phyloP scores from a whole-genome alignment of 2,113 vertebrate species.

The Paradoxurus hermaphroditus region DNA sequence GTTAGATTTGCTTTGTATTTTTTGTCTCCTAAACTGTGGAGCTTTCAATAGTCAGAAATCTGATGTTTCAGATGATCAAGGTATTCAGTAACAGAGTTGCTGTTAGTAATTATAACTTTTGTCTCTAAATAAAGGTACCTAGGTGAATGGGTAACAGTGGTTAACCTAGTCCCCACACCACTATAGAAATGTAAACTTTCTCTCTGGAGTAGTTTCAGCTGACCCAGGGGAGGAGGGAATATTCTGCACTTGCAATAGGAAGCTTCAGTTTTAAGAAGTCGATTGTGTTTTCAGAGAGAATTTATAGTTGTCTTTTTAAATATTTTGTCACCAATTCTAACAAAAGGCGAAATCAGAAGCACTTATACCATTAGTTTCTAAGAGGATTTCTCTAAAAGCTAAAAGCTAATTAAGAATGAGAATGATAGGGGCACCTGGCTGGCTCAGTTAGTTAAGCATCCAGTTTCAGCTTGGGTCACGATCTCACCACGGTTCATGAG shows the following conservation, averaged over 20 bases:
- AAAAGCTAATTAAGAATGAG: neutral
- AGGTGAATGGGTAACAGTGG: neutral
- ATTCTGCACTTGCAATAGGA: neutral
- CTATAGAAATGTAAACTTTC: neutral
- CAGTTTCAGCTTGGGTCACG: too few species aligned
- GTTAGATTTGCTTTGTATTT: neutral
- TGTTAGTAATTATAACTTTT: neutral
- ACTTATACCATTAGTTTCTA: neutral
- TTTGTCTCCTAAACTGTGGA: neutral
- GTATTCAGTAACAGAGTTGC: neutral
- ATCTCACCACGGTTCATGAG: too few species aligned
- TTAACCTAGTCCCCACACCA: neutral
- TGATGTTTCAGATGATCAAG: neutral
- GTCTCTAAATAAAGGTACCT: neutral
- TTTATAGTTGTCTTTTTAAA: neutral
- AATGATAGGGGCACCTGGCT: neutral
- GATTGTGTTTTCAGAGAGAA: neutral
- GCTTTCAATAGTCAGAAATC: neutral
- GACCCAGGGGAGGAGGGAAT: neutral
- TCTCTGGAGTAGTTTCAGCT: neutral
- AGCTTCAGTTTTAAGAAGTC: constrained; percentile 15
- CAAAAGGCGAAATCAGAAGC: neutral
- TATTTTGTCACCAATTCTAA: neutral
- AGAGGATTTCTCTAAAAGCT: neutral
- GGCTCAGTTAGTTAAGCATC: too few species aligned